Base-by-base conservation (phyloP, 2,888 invertebrate species). In the Acheta domesticus region DNA sequence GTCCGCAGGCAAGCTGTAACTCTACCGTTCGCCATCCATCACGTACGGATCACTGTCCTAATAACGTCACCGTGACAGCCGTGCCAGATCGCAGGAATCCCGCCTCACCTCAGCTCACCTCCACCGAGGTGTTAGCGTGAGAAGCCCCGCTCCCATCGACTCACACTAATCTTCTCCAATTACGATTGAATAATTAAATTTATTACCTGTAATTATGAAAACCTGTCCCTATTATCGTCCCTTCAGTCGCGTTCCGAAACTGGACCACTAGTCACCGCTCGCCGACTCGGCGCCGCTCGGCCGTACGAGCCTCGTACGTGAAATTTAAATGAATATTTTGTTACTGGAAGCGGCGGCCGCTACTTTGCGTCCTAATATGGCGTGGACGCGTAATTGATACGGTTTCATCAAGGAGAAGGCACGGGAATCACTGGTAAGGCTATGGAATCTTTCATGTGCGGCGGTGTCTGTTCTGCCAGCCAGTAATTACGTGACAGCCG, bases 101-200 rank as follows among this genome's bases (percentile, higher is more conserved):
- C 36, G 36, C 36, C 2, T 2, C 23, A 23, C 23, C 23, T 23
- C 23, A 23, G 23, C 23, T 23, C 23, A 36, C 36, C 36, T 5
- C 36, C 4, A 5, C 36, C 16, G 62, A 62, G 62, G 62, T 62
- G 62, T 62, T 62, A 62, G 62, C 62, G 62, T 62, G 62, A 62
- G 62, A 62, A 62, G 62, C 14, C 62, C n/a, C 62, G 14, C 62
- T 62, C 14, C 62, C n/a, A 14, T 62, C 62, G 16, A 62, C 62
- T 62, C 62, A 1, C 62, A 62, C 62, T 62, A 62, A 62, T 62
- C 62, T 62, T 62, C 62, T 62, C 62, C 62, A 19, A 62, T 62
- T 62, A 62, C 62, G 62, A 62, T 62, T 62, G 62, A 62, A 62
- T 62, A 62, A 62, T 62, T 62, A 62, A 62, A 62, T 62, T 62